Base-by-base conservation (phyloP, 2,888 invertebrate genomes). In the Eristalinus aeneus region DNA sequence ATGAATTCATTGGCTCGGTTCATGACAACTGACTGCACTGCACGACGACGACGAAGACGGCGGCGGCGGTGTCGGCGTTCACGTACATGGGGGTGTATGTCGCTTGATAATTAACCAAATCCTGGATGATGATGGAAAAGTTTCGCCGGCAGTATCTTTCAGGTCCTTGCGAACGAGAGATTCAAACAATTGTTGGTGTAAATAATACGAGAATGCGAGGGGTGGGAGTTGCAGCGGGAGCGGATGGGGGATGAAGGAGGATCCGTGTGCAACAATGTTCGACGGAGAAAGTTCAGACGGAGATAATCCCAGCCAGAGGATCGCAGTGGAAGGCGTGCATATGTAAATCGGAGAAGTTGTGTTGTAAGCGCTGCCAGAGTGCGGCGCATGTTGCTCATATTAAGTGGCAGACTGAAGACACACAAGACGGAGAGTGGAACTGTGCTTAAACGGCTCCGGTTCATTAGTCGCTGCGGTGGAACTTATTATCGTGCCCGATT, bases 401-500 rank as follows among this genome's bases (percentile, higher is more conserved):
- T 86, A 86, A 86, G 74, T 65, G 81, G 68, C 77, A 77, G 75
- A 80, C 79, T 67, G 46, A 16, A 46, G 46, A 46, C 16, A 16
- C 16, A 16, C 46, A 46, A 46, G 46, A 46, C 46, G 46, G 46
- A 27, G 27, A 67, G 71, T 23, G 63, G 63, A 72, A 61, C 27
- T 75, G 63, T 71, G 75, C 67, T 85, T 71, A 76, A 80, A 67
- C 46, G 80, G 72, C 72, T 76, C 46, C 74, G 81, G 86, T 77
- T 82, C 86, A 82, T 86, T 86, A 86, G 86, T 77, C 60, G 82
- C n/a, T 82, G 86, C 56, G 82, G 78, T 71, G 74, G 77, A 82
- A 82, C 86, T 86, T 86, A 86, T 86, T 82, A 86, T 78, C 78
- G 82, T 74, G 86, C 86, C 74, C 86, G 71, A 86, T 86, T 86